Evolutionary conservation across 2,888 invertebrate genomes (phyloP), one percentile per base, ranked within the genome.

Genomic region (Argyresthia albistria): DNA sequence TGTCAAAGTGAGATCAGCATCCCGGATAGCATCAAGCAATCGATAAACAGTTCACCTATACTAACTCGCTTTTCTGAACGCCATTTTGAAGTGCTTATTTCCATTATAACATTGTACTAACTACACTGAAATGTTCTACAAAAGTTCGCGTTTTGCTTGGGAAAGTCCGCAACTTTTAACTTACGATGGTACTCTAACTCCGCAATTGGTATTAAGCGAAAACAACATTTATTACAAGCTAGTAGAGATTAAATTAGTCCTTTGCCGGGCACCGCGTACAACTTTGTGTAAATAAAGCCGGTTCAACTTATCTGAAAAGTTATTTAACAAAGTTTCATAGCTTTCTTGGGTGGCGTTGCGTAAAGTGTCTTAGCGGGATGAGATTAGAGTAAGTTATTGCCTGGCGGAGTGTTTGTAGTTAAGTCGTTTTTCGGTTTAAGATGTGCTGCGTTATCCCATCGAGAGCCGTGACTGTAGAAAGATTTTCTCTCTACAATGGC

Each of bases 271-370:
- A 75, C 74, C 82, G 77, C 80, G 82, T 87, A 80, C 79, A 81
- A 81, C 86, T 83, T 82, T 83, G 79, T 70, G 73, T 79, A 84
- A 84, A 83, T 82, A 84, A 73, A 76, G 74, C 70, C 76, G 83
- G 79, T 84, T 84, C 83, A 86, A 87, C 84, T 87, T 87, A 87
- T 87, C 86, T 86, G 86, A 87, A 87, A 87, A 87, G 86, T 87
- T 87, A 87, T 86, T 87, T 86, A 87, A 87, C 87, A 87, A 87
- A 87, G 87, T 87, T 87, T 87, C 87, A 86, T 86, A 84, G 86
- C 86, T 82, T 84, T 86, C 80, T 79, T 72, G 70, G 69, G 59
- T 61, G 79, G 68, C 66, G 66, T 61, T 63, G 67, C 76, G 84
- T 71, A 79, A 76, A 80, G 73, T 60, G 73, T 80, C 76, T 65